Evolutionary conservation across 1,140 invertebrate genomes (phyloP), one percentile per base, ranked within the genome.

Genomic region (Lepidotrigona ventralis): DNA sequence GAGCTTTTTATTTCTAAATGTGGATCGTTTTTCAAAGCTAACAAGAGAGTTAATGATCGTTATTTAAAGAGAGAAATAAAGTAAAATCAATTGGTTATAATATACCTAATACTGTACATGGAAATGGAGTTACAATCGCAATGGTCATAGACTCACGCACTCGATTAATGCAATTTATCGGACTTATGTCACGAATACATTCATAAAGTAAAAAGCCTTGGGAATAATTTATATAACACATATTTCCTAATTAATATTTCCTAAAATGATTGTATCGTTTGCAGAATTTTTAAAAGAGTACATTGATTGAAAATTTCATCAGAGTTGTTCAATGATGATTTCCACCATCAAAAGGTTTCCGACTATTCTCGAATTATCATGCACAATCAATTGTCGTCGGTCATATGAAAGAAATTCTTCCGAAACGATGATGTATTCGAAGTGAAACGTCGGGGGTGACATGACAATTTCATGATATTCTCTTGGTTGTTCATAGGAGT

Each of bases 401-500:
- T 51, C 9, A 1, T 29, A 8, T 5, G 9, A 75, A 23, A 54
- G 4, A 39, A 21, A 29, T 51, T 23, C 69, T 39, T 12, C 4
- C 3, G 11, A n/a, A 60, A 29, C 3, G 19, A 17, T 39, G 15
- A 2, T 2, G 53, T 23, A 33, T 23, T 5, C 53, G 11, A 54
- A 85, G 39, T 84, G 33, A 81, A 80, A 81, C 53, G 51, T 70
- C 33, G 23, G 70, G n/a, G 75, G 74, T 86, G 76, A 80, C 79
- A 64, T 23, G 88, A 83, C 77, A 80, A 72, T 88, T 73, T 56
- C 33, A 33, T 21, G 68, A 83, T 76, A 80, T 51, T 53, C 21
- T 21, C 17, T 8, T 23, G 56, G 23, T 4, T 9, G 60, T 5
- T 72, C 33, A 15, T 23, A 8, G 29, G 21, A 63, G 81, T 68